Evolutionary conservation across 2,888 invertebrate genomes (phyloP).

Genomic region (Pyrrhia umbra): DNA sequence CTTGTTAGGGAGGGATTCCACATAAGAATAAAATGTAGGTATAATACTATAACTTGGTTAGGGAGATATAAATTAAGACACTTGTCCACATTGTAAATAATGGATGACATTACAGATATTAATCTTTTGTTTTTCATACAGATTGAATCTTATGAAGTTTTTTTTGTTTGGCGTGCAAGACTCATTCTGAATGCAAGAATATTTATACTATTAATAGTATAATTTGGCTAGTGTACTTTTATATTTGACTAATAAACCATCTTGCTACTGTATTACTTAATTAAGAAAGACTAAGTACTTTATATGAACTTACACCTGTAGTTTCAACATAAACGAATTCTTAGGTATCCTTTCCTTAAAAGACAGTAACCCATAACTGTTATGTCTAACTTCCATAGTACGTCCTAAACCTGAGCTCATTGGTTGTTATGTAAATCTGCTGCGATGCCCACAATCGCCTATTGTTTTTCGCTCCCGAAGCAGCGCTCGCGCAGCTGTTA

Average conservation of each 20-base stretch:
- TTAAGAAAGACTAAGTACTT: not conserved
- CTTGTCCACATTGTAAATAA: conserved; percentile 28
- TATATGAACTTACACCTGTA: not conserved
- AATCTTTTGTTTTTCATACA: conserved; percentile 26
- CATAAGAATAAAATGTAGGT: no score
- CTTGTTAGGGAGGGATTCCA: no score
- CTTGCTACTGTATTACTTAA: no score
- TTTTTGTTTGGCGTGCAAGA: no score
- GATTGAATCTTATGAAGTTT: conserved; percentile 10
- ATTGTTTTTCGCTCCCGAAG: conserved; percentile 66
- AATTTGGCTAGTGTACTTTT: no score
- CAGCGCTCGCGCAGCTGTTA: conserved; percentile 53
- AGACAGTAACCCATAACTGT: not conserved
- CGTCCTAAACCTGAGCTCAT: conserved; percentile 7
- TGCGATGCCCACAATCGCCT: conserved; percentile 59
- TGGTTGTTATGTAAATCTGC: conserved; percentile 40
- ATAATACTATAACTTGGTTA: no score
- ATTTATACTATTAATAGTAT: no score
- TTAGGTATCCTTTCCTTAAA: not conserved
- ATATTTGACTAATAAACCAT: no score
- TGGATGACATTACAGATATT: conserved; percentile 19
- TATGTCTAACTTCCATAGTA: conserved; percentile 1
- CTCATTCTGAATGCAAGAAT: no score
- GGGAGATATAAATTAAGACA: conserved; percentile 27
- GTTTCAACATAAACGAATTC: not conserved